phyloP scores from a whole-genome alignment of 2,888 invertebrate species.

The Caenorhabditis sp. region DNA sequence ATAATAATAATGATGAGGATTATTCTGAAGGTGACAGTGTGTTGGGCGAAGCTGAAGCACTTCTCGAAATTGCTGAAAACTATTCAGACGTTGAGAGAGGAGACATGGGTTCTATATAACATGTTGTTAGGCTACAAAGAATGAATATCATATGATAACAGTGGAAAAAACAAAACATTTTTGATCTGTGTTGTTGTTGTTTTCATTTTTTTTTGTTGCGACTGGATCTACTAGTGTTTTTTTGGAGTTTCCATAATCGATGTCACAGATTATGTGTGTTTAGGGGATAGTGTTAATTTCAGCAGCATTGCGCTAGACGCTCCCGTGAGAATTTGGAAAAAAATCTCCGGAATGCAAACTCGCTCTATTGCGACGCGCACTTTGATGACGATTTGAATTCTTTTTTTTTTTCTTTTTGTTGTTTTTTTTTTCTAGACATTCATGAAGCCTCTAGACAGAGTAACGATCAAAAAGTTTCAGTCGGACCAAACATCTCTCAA shows the following conservation, averaged over 20 bases:
- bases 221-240: background rate
- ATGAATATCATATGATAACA: background rate
- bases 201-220: background rate
- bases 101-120: slow-evolving; percentile 6
- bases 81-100: slow-evolving; percentile 27
- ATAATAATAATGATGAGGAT: slow-evolving; percentile 47
- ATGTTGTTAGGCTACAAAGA: background rate
- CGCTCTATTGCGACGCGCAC: no score
- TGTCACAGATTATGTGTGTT: no score
- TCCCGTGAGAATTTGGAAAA: no score
- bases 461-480: no score
- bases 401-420: no score
- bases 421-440: no score
- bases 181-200: background rate
- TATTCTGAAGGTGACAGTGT: slow-evolving; percentile 41
- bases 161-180: background rate
- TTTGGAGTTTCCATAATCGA: background rate
- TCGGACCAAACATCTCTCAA: no score
- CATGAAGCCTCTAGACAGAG: no score
- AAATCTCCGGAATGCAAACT: no score
- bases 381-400: no score
- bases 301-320: no score
- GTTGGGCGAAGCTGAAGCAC: slow-evolving; percentile 41
- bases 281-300: no score
- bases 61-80: slow-evolving; percentile 31